Evolutionary conservation across 2,113 vertebrate species (phyloP), one percentile per base, ranked within the genome.

Genomic region (Talpa occidentalis): DNA sequence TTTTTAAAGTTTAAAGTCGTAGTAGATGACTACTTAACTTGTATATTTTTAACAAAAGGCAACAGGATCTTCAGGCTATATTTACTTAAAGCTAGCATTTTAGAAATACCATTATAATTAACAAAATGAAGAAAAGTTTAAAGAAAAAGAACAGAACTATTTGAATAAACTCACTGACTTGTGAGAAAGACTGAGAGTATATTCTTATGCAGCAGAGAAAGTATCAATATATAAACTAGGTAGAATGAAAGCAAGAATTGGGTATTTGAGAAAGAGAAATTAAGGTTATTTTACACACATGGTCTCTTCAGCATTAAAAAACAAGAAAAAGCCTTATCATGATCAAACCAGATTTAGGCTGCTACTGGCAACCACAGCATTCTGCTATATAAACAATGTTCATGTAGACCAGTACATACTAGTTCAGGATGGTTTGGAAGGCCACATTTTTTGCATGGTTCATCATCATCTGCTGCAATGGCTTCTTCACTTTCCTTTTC

Each of bases 341-440:
- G 44, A 40, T 69, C 59, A 87, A 94, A 76, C 15, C 14, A 84
- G 60, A 91, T 21, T 22, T 1, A 92, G 80, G 74, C 24, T 88
- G 24, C 22, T 85, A 56, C 15, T 15, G 10, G 66, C 8, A 96
- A 69, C 32, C 17, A 64, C 0, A 76, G 44, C 24, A 52, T 35
- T 40, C 24, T 16, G 47, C 0, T 6, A 82, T 40, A 22, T 5
- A 21, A 89, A 24, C 0, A 77, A 0, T 8, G 19, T 56, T 67
- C 32, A 40, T 37, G 47, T 15, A 62, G 44, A 54, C 64, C 37
- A 77, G 44, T 59, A 96, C 99, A 4, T 96, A 99, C 99, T 97
- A 99, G 98, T 95, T 99, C 99, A 0, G 99, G 99, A 70, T 99
- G 99, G 92, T 99, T 99, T 79, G 99, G 99, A 96, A 99, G 99